Conservation (phyloP, 2,888 invertebrate genomes). For the Aleiodes leptofemur region DNA sequence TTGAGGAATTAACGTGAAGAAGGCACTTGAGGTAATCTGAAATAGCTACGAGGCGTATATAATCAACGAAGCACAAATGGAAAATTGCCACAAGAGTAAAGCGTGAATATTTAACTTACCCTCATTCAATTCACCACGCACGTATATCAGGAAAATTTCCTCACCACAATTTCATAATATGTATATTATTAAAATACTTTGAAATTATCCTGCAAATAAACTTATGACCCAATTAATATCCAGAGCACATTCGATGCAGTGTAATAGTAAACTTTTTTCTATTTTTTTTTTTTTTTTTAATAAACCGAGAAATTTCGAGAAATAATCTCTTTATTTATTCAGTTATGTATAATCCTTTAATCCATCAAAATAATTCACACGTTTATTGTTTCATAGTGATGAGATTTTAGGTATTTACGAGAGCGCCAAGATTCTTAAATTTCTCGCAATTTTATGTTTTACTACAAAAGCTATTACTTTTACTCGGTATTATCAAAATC, state of each 20-base stretch:
- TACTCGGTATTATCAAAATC: conserved; percentile 24
- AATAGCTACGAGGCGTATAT: conserved; percentile 25
- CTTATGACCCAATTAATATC: conserved; percentile 59
- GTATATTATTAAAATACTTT: conserved; percentile 30
- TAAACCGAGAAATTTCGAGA: conserved; percentile 42
- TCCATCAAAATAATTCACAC: neutral
- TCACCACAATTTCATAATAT: conserved; percentile 13
- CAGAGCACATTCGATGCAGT: conserved; percentile 57
- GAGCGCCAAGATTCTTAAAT: conserved; percentile 44
- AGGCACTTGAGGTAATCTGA: conserved; percentile 28
- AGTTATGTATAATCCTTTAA: neutral
- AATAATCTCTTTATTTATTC: neutral
- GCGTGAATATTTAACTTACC: conserved; percentile 5
- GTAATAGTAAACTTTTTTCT: conserved; percentile 54
- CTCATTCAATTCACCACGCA: conserved; percentile 10
- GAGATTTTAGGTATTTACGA: conserved; percentile 55
- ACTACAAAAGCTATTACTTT: conserved; percentile 29
- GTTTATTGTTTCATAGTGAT: conserved; percentile 54
- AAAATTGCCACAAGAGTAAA: conserved; percentile 28
- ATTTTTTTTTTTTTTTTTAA: conserved; percentile 43
- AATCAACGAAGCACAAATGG: conserved; percentile 29
- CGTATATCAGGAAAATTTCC: neutral
- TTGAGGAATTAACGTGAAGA: conserved; percentile 17
- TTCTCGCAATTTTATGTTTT: conserved; percentile 41
- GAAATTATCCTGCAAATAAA: conserved; percentile 39